Evolutionary conservation across 2,888 invertebrate genomes (phyloP).

Genomic region (Thymelicus lineola): DNA sequence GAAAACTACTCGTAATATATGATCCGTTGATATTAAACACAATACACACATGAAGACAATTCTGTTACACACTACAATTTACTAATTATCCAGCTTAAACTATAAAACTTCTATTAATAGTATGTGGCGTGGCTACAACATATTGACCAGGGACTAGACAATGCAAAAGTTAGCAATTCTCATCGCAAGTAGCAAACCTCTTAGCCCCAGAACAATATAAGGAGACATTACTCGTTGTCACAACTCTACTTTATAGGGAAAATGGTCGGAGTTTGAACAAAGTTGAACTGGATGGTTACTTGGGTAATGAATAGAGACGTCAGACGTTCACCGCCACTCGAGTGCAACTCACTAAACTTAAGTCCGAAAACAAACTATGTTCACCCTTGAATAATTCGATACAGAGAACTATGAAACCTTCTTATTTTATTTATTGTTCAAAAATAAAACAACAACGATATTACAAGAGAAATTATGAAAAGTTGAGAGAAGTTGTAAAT

Average conservation of each 20-base stretch:
- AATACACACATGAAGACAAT: background rate
- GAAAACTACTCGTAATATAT: no score
- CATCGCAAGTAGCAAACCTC: slow-evolving; percentile 80
- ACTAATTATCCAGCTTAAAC: slow-evolving; percentile 12
- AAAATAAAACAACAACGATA: no score
- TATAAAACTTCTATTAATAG: slow-evolving; percentile 50
- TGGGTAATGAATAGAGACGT: slow-evolving; percentile 82
- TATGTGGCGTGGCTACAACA: slow-evolving; percentile 56
- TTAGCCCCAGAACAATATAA: slow-evolving; percentile 84
- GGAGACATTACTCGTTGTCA: slow-evolving; percentile 84
- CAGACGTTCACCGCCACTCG: slow-evolving; percentile 72
- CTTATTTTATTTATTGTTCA: slow-evolving; percentile 17
- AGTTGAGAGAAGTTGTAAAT: no score
- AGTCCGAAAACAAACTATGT: slow-evolving; percentile 60
- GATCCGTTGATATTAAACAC: no score
- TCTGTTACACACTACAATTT: background rate
- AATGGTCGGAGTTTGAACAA: slow-evolving; percentile 75
- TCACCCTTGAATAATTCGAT: slow-evolving; percentile 58
- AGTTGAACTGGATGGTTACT: slow-evolving; percentile 75
- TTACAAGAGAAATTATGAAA: no score
- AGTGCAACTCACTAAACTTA: slow-evolving; percentile 71
- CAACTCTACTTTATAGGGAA: slow-evolving; percentile 83
- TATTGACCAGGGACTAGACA: slow-evolving; percentile 65
- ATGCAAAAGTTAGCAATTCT: slow-evolving; percentile 79
- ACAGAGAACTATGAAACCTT: slow-evolving; percentile 49